phyloP scores from a whole-genome alignment of 2,113 vertebrate species.

The Willisornis vidua region DNA sequence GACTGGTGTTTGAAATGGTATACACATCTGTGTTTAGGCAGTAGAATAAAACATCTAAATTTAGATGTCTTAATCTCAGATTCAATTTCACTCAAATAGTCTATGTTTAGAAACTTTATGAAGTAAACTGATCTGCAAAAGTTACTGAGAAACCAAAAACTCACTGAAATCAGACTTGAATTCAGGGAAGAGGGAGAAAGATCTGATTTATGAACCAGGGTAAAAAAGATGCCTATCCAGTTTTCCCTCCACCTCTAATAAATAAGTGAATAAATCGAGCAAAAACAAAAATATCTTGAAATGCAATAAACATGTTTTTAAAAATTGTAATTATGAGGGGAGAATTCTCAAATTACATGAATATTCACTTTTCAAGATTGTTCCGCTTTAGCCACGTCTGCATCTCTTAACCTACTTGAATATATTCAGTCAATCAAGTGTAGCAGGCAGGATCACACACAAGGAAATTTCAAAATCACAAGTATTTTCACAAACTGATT shows the following conservation, averaged over 20 bases:
- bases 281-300: not conserved
- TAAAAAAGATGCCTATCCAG: not conserved
- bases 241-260: not conserved
- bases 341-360: not conserved
- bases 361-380: slow-evolving; percentile 32
- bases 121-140: not conserved
- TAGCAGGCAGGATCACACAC: not conserved
- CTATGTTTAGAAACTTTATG: slow-evolving; percentile 6
- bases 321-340: not conserved
- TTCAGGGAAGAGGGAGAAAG: accelerated
- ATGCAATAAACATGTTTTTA: not conserved
- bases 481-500: slow-evolving; percentile 42
- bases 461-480: slow-evolving; percentile 20
- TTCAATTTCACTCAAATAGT: not conserved
- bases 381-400: not conserved
- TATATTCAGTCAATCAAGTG: slow-evolving; percentile 31
- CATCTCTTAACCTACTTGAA: not conserved
- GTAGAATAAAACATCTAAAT: not conserved
- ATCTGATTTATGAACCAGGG: not conserved
- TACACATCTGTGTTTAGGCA: slow-evolving; percentile 7
- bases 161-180: not conserved
- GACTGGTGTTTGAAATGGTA: not conserved
- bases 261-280: not conserved
- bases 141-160: not conserved
- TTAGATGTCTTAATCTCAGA: not conserved